These are phyloP conservation scores for Eupleurogrammus muticus DNA, from an alignment of 2,797 vertebrate genomes.

Conservation along the genomic window DNA sequence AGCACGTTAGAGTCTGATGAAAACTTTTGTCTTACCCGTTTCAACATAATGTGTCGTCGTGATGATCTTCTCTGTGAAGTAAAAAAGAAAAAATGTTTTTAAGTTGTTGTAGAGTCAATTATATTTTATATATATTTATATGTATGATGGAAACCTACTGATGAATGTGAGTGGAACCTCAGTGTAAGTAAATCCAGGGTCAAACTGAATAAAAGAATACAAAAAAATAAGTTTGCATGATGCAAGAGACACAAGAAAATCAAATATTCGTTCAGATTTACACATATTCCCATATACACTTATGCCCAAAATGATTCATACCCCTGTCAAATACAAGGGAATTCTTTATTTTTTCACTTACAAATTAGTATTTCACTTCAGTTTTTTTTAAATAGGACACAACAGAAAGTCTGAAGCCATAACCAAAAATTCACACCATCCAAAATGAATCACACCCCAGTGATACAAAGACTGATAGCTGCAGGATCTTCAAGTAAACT, in stretches of 20 bases:
- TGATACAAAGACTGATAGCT: no score
- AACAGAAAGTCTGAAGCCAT: no score
- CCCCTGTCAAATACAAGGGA: no score
- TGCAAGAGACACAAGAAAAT: neutral
- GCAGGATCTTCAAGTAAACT: no score
- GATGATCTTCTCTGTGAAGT: slow-evolving; percentile 73
- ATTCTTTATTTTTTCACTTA: no score
- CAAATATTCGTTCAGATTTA: neutral
- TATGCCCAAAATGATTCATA: no score
- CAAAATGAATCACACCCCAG: no score
- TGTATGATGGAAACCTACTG: slow-evolving; percentile 86
- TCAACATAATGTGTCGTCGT: slow-evolving; percentile 72
- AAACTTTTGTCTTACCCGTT: slow-evolving; percentile 66
- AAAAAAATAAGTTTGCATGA: neutral
- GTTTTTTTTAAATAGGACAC: no score
- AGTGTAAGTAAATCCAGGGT: slow-evolving; percentile 87
- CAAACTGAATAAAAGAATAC: slow-evolving; percentile 83
- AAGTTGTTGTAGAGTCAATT: slow-evolving; percentile 1
- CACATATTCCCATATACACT: neutral
- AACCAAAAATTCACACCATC: no score
- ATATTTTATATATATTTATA: neutral
- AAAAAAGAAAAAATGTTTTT: slow-evolving; percentile 21
- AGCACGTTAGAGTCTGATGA: slow-evolving; percentile 8
- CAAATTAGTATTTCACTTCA: no score
- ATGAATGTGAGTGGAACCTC: slow-evolving; percentile 93